phyloP scores from a whole-genome alignment of 2,888 invertebrate genomes.

The Zonitis immaculata region DNA sequence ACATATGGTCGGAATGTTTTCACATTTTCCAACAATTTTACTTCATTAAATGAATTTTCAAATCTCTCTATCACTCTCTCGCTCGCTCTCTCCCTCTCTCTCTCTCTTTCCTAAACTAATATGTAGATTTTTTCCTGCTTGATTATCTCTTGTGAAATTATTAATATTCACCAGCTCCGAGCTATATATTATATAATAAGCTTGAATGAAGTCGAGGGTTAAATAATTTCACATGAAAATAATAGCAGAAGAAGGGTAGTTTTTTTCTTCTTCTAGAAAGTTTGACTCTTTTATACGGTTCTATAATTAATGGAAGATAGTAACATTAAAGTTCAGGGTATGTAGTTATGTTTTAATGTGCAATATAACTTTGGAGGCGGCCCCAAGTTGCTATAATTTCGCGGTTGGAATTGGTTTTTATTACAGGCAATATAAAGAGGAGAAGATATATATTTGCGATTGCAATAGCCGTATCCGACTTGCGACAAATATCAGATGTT shows the following conservation, averaged over 20 bases:
- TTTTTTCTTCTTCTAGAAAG: neutral
- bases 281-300: neutral
- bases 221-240: too few species aligned
- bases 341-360: conserved; percentile 15
- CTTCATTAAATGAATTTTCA: neutral
- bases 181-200: too few species aligned
- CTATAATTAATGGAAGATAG: conserved; percentile 13
- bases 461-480: conserved; percentile 6
- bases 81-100: neutral
- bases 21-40: neutral
- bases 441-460: conserved; percentile 19
- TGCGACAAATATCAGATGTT: conserved; percentile 16
- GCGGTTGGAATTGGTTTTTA: neutral
- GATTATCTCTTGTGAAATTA: too few species aligned
- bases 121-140: too few species aligned
- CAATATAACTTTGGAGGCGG: conserved; percentile 10
- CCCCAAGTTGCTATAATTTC: neutral
- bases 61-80: too few species aligned
- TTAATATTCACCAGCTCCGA: too few species aligned
- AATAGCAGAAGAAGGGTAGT: neutral
- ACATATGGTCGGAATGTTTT: neutral
- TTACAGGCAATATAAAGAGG: conserved; percentile 13
- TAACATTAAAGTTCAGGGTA: conserved; percentile 9
- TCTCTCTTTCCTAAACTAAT: neutral
- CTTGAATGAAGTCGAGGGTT: too few species aligned